Conservation (phyloP, 1,140 invertebrate species). For the Magallana angulata region DNA sequence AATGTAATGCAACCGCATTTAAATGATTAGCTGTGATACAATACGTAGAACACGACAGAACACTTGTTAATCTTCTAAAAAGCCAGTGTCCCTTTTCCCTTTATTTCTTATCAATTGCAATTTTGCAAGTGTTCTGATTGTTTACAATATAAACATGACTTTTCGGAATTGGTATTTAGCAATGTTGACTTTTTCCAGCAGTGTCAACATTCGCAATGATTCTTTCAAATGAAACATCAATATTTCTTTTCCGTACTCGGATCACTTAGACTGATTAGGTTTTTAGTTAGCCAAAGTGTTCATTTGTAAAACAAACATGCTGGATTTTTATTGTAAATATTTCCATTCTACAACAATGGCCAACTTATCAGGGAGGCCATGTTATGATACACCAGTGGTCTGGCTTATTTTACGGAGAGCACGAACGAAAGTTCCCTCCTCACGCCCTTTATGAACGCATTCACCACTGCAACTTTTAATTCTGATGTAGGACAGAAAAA, state of each 20-base stretch:
- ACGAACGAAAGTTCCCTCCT: constrained; percentile 13
- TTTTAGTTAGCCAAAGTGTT: constrained; percentile 36
- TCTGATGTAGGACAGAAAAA: too few species aligned
- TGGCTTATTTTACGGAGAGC: constrained; percentile 30
- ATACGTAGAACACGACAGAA: constrained; percentile 16
- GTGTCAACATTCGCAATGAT: constrained; percentile 23
- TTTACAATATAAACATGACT: constrained; percentile 31
- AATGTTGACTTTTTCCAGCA: constrained; percentile 23
- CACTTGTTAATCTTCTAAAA: constrained; percentile 30
- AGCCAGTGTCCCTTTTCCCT: constrained; percentile 25
- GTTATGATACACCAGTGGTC: constrained; percentile 15
- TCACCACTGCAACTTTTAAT: neutral
- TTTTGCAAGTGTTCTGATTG: constrained; percentile 33
- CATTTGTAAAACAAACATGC: constrained; percentile 34
- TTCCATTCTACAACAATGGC: constrained; percentile 8
- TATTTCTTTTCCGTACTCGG: constrained; percentile 32
- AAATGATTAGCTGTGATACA: neutral
- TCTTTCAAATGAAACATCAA: constrained; percentile 36
- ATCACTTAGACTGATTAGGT: constrained; percentile 32
- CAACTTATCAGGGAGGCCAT: neutral
- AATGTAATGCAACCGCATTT: constrained; percentile 3
- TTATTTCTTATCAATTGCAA: constrained; percentile 34
- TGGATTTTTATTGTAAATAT: constrained; percentile 19
- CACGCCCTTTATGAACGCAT: neutral
- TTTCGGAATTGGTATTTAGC: constrained; percentile 32